These are phyloP conservation scores for Hucho hucho DNA, from an alignment of 2,113 vertebrate genomes.

Conservation along the genomic window DNA sequence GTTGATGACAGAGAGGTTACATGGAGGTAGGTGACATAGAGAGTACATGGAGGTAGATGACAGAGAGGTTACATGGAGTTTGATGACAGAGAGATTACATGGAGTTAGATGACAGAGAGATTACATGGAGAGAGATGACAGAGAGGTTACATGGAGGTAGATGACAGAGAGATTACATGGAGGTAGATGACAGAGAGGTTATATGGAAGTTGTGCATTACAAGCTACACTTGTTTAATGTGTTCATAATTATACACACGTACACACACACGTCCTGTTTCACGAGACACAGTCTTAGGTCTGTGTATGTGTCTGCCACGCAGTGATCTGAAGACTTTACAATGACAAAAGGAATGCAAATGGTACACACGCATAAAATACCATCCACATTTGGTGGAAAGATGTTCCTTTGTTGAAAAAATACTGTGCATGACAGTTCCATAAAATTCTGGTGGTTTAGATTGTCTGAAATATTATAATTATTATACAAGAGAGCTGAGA, in stretches of 20 bases:
- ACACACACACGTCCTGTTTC: slow-evolving; percentile 5
- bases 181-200: too few relatives aligned
- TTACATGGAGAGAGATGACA: too few relatives aligned
- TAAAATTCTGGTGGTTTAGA: too few relatives aligned
- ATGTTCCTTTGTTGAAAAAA: slow-evolving; percentile 11
- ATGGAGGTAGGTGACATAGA: too few relatives aligned
- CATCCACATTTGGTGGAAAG: slow-evolving; percentile 19
- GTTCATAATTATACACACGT: background rate
- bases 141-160: too few relatives aligned
- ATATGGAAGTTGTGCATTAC: background rate
- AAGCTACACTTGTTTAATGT: background rate
- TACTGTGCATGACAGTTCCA: background rate
- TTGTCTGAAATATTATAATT: too few relatives aligned
- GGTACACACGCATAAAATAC: background rate
- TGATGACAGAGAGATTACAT: too few relatives aligned
- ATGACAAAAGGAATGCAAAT: background rate
- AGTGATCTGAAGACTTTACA: background rate
- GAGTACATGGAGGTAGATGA: too few relatives aligned
- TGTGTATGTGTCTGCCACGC: background rate
- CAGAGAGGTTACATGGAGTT: too few relatives aligned
- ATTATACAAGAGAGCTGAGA: background rate
- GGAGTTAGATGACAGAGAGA: too few relatives aligned
- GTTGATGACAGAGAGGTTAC: too few relatives aligned
- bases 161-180: too few relatives aligned
- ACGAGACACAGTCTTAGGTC: slow-evolving; percentile 1